phyloP scores from a whole-genome alignment of 1,140 invertebrate species.

The Anagrus nilaparvatae region DNA sequence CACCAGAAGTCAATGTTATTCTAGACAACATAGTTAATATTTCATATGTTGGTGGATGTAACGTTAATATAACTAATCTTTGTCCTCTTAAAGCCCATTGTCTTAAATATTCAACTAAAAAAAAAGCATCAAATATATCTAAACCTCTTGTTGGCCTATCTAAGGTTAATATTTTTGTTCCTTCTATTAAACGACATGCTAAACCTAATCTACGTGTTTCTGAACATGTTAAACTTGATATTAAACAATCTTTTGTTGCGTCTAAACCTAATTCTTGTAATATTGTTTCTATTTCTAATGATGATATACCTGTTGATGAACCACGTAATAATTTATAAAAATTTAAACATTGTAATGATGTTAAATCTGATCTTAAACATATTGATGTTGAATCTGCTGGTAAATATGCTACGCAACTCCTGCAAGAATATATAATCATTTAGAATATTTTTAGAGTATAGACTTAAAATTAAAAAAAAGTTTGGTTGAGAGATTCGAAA shows the following conservation, averaged over 20 bases:
- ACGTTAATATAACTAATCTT: slow-evolving; percentile 78
- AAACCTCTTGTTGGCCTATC: slow-evolving; percentile 86
- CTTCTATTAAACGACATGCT: slow-evolving; percentile 75
- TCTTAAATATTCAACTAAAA: slow-evolving; percentile 84
- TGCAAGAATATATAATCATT: slow-evolving; percentile 14
- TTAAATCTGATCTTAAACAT: slow-evolving; percentile 56
- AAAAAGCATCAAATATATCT: slow-evolving; percentile 95
- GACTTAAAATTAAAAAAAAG: background rate
- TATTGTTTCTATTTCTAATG: slow-evolving; percentile 35
- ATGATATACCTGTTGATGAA: slow-evolving; percentile 30
- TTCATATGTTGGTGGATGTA: slow-evolving; percentile 91
- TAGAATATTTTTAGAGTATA: slow-evolving; percentile 1
- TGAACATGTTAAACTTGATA: slow-evolving; percentile 64
- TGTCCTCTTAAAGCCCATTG: slow-evolving; percentile 79
- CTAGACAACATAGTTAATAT: slow-evolving; percentile 88
- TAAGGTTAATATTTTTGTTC: slow-evolving; percentile 72
- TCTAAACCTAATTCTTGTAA: slow-evolving; percentile 82
- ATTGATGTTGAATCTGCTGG: slow-evolving; percentile 37
- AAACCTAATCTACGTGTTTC: slow-evolving; percentile 77
- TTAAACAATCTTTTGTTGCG: slow-evolving; percentile 61
- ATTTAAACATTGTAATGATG: slow-evolving; percentile 68
- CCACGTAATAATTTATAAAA: slow-evolving; percentile 67
- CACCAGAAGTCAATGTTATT: slow-evolving; percentile 78
- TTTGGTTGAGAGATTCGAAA: too few relatives aligned
- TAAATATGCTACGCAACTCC: slow-evolving; percentile 35